Evolutionary conservation across 2,888 invertebrate species (phyloP), one percentile per base, ranked within the genome.

Genomic region (Hedychridium roseum): DNA sequence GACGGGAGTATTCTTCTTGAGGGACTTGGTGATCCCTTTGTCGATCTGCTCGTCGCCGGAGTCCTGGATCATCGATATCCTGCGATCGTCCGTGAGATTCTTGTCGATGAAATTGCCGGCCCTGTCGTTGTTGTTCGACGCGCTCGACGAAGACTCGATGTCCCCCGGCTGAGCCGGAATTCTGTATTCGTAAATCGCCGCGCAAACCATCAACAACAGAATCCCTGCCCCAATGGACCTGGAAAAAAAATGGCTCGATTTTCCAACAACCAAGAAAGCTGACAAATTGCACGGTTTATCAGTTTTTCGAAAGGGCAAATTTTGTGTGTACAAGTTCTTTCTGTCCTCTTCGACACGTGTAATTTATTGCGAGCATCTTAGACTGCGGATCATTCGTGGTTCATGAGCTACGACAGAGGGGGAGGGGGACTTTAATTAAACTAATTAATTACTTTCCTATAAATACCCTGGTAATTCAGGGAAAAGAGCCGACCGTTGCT

Each of bases 101-200:
- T 68, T 81, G 54, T 83, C 81, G 11, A 82, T 78, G 71, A 83
- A 85, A 11, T 80, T 77, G 57, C 81, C 80, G 31, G 79, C 78
- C 46, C 82, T 80, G 45, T 73, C 74, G 56, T 72, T 77, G 66
- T 84, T 84, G 31, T 78, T 69, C 23, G 71, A 72, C 12, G 61
- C 66, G 14, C 64, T 66, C 49, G 74, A 78, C 41, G 76, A 72
- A 21, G 76, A 76, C 47, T 80, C 77, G 32, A 81, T 76, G 65
- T 82, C 82, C 34, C 72, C 75, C 17, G 80, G 68, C 64, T 80
- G 80, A 41, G 85, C 72, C 51, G 82, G 80, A 26, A 83, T 82
- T 64, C 82, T 82, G 71, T 88, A 81, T 78, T 90, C 89, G 73
- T 87, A 88, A 27, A 86, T 70, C 0, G 88, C 87, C 1, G 86